Evolutionary conservation across 1,140 invertebrate genomes (phyloP), one percentile per base, ranked within the genome.

Genomic region (Dreissena rostriformis): DNA sequence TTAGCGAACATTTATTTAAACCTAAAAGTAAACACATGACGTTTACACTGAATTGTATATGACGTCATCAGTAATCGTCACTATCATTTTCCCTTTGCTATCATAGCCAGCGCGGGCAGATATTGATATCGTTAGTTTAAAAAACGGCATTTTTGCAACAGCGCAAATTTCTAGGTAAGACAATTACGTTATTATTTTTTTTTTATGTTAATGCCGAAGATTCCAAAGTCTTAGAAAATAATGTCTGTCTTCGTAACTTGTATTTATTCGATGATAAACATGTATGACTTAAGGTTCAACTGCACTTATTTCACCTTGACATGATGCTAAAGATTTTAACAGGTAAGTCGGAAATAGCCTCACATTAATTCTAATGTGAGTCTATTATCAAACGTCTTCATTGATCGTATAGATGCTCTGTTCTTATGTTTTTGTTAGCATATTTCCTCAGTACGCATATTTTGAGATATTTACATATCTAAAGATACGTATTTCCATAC

Each of bases 1-100:
- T 61, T 61, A n/a, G 17, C 57, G 57, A 61, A 19, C 57, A 61
- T 24, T 61, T 61, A n/a, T 61, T 61, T 61, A n/a, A 61, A 61
- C 17, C 22, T 61, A 24, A 61, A 39, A 39, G 39, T 39, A 5
- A 39, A 39, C 39, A 39, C 39, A 39, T 39, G 39, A 39, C 39
- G 4, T 39, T 39, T 39, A 39, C 39, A 39, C 39, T 39, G 39
- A 39, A 39, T 39, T 39, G 39, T 61, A 19, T 61, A 61, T n/a
- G 17, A 61, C 22, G 11, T 24, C 22, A 61, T n/a, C 22, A 61
- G 2, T 24, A 61, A 61, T 24, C 57, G 22, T n/a, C 17, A n/a
- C 17, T 61, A 24, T 24, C 22, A 61, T 61, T 61, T 19, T n/a
- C 22, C 17, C 17, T 24, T n/a, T 11, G 17, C 17, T 61, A 61